Evolutionary conservation across 2,888 invertebrate species (phyloP).

Genomic region (Xiphydria camelus): DNA sequence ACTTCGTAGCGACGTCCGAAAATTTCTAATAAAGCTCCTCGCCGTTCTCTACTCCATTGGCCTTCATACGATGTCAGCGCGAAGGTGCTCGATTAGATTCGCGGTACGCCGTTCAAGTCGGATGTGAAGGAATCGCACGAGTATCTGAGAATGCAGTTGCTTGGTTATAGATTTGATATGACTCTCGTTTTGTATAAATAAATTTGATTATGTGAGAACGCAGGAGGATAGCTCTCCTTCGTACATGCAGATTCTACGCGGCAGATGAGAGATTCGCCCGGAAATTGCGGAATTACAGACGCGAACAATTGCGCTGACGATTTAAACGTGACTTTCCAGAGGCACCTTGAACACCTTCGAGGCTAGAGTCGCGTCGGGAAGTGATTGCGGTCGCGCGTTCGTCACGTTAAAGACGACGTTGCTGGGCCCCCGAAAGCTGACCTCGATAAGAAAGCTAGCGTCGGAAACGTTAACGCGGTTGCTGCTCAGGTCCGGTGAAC

Average conservation of each 20-base stretch:
- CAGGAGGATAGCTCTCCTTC: neutral
- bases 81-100: too few relatives aligned
- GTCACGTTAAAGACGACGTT: constrained; percentile 61
- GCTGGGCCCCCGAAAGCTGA: constrained; percentile 60
- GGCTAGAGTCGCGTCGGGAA: constrained; percentile 58
- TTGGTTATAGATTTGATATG: constrained; percentile 31
- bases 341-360: constrained; percentile 62
- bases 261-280: too few relatives aligned
- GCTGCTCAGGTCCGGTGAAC: constrained; percentile 65
- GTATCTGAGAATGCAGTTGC: too few relatives aligned
- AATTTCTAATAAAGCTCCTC: too few relatives aligned
- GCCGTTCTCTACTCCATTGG: too few relatives aligned
- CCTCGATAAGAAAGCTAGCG: constrained; percentile 59
- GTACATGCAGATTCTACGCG: neutral
- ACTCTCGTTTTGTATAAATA: constrained; percentile 19
- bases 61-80: too few relatives aligned
- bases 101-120: too few relatives aligned
- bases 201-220: constrained; percentile 1
- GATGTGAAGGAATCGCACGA: too few relatives aligned
- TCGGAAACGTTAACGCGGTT: constrained; percentile 48
- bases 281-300: too few relatives aligned
- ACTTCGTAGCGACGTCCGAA: too few relatives aligned
- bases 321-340: constrained; percentile 64
- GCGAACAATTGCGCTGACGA: too few relatives aligned
- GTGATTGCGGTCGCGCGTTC: constrained; percentile 60